Conservation (phyloP, 1,140 invertebrate species). For the Cydia splendana region DNA sequence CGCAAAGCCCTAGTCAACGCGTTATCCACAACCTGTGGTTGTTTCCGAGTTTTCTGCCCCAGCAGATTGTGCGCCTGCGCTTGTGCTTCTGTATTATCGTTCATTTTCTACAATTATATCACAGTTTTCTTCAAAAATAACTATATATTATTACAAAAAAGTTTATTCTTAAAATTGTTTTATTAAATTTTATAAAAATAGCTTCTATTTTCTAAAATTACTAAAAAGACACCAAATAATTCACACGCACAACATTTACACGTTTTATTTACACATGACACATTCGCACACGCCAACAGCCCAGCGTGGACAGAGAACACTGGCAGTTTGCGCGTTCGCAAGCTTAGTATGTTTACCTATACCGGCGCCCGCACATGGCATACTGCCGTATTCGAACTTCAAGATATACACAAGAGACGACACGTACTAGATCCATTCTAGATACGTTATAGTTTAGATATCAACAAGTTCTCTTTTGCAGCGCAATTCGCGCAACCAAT, state of each 20-base stretch:
- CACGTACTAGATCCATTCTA: too few species aligned
- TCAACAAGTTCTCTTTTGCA: too few species aligned
- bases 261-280: constrained; percentile 2
- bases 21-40: not conserved
- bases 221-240: not conserved
- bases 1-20: constrained; percentile 22
- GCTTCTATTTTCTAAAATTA: not conserved
- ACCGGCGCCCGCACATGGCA: constrained; percentile 48
- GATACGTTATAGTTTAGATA: too few species aligned
- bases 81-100: not conserved
- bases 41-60: constrained; percentile 6
- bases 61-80: constrained; percentile 19
- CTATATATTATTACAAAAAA: not conserved
- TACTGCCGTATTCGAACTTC: too few species aligned
- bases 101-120: constrained; percentile 22
- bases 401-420: too few species aligned
- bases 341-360: constrained; percentile 17
- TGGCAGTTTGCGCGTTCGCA: constrained; percentile 19
- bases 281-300: constrained; percentile 24
- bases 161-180: not conserved
- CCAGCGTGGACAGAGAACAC: constrained; percentile 17
- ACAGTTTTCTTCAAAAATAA: not conserved
- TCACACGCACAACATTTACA: not conserved
- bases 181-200: not conserved
- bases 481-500: too few species aligned